Evolutionary conservation across 2,888 invertebrate genomes (phyloP).

Genomic region (Drosophila engyochracea): DNA sequence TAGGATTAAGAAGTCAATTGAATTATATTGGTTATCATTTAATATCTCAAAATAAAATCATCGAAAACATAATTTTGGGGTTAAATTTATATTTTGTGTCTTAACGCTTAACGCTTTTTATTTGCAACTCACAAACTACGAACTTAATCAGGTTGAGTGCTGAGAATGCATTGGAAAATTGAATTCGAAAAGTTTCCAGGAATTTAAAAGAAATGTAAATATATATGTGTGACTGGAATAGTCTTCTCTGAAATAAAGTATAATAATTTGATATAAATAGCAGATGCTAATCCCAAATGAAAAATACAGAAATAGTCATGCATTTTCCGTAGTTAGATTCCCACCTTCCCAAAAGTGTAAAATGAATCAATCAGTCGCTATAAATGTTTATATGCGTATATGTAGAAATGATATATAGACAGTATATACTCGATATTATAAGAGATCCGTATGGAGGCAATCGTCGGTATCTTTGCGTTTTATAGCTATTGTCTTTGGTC

Average conservation of each 20-base stretch:
- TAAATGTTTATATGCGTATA: background rate
- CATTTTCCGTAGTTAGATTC: constrained; percentile 1
- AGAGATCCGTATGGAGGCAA: constrained; percentile 2
- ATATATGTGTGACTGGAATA: background rate
- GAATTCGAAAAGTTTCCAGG: background rate
- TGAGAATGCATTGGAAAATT: background rate
- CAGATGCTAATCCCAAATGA: background rate
- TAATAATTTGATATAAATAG: background rate
- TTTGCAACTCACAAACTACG: background rate
- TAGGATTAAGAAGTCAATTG: background rate
- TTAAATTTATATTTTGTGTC: background rate
- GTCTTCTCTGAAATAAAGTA: background rate
- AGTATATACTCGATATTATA: background rate
- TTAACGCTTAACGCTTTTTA: background rate
- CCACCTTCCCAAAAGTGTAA: background rate
- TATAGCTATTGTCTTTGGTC: constrained; percentile 76
- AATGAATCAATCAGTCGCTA: background rate
- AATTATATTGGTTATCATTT: background rate
- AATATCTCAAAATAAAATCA: background rate
- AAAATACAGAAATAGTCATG: background rate
- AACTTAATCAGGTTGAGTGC: background rate
- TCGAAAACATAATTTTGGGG: background rate
- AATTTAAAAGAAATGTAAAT: background rate
- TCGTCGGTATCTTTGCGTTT: constrained; percentile 64
- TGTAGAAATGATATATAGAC: constrained; percentile 1